Percentiles rank a stretch among this genome's conserved stretches.
Conservation (phyloP, 2,113 vertebrate genomes). For the Pao palembangensis region DNA sequence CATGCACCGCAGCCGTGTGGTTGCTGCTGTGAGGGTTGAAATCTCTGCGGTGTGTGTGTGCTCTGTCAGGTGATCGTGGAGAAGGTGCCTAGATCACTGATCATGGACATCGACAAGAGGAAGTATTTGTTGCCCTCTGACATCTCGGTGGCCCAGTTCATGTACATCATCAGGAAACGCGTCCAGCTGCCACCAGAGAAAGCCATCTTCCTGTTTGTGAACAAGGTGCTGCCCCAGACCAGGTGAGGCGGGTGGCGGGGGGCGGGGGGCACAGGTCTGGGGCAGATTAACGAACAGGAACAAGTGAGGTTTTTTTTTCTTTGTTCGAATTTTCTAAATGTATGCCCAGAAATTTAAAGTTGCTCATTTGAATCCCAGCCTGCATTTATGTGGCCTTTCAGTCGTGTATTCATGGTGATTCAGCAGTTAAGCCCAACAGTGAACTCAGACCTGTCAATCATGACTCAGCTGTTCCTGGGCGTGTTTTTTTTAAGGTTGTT, state of each 20-base stretch:
- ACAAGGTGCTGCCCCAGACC: constrained; percentile 97
- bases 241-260: constrained; percentile 74
- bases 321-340: neutral
- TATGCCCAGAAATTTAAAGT: neutral
- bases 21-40: too few relatives aligned
- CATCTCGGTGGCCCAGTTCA: constrained; percentile 98
- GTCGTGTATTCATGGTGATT: too few relatives aligned
- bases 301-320: too few relatives aligned
- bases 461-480: too few relatives aligned
- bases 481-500: too few relatives aligned
- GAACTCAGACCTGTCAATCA: too few relatives aligned
- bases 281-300: too few relatives aligned
- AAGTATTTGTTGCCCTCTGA: constrained; percentile 98
- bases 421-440: neutral
- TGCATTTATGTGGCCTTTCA: too few relatives aligned
- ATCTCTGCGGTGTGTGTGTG: neutral
- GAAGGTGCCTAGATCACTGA: constrained; percentile 96
- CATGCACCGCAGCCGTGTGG: neutral
- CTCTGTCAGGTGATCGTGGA: constrained; percentile 90
- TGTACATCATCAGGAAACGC: constrained; percentile 99
- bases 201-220: constrained; percentile 97
- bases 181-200: constrained; percentile 98
- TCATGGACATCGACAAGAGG: constrained; percentile 96
- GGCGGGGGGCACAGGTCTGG: too few relatives aligned
- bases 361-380: too few relatives aligned